Base-by-base conservation (phyloP, 2,888 invertebrate species). In the Chouioia cunea region DNA sequence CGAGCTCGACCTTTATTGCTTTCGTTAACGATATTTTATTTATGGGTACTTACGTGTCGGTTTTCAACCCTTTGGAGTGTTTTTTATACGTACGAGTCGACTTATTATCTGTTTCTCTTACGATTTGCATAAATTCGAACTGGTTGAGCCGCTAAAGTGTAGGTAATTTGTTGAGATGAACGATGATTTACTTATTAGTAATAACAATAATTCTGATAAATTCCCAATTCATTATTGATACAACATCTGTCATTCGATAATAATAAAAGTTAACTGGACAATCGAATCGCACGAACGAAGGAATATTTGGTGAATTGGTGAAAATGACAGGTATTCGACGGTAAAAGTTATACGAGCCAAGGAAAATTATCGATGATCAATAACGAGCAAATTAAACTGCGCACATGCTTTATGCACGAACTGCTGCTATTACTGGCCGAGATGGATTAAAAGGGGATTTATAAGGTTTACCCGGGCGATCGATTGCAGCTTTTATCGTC, bases 361-460 rank as follows among this genome's bases (percentile, higher is more conserved):
- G 16, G 27, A 52, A 57, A 43, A 63, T 56, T 60, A 59, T 23
- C 53, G 53, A 65, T 48, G 57, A 22, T 59, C 36, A 22, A 58
- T 57, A 66, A 59, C 18, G 47, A 12, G n/a, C 43, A 46, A 58
- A 66, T 66, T 59, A 66, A 44, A 59, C 53, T 36, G 36, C 18
- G 27, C 46, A 43, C 23, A 53, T 43, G 56, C 36, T 67, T 60
- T 63, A 58, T 63, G n/a, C 36, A 22, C 44, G 44, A 52, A 6
- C 16, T 50, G 18, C 50, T 8, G 16, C 16, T 43, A 43, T 18
- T 67, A 60, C 14, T 48, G 20, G 27, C 44, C 36, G 58, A 53
- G 64, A 64, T 59, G 58, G 64, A 70, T 70, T 64, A 70, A 70
- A 69, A 58, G 52, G 52, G 59, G 53, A 64, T 70, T 70, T 58